Evolutionary conservation across 2,113 vertebrate genomes (phyloP), one percentile per base, ranked within the genome.

Genomic region (Equus quagga): DNA sequence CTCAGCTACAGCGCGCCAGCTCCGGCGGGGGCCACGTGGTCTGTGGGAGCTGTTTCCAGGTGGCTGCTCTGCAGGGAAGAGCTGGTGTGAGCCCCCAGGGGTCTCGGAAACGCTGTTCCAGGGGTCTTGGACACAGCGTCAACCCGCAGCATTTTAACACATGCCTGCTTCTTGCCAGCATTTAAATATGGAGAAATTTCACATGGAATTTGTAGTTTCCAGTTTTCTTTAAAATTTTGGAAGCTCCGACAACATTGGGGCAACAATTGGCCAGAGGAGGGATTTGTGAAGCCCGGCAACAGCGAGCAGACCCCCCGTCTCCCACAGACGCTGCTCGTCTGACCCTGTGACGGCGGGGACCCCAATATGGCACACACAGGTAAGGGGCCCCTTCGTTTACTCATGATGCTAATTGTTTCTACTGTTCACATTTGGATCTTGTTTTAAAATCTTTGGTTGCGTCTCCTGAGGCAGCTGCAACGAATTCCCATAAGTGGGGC

Each of bases 1-100:
- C 75, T 54, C 51, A 54, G 51, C 51, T 17, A 14, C 51, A 54
- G 51, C 2, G 49, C 9, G 49, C 49, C 13, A 8, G 49, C 9
- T 12, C 49, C 49, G 49, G 49, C 36, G 49, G 49, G 49, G 10
- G 49, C 49, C 13, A 12, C 49, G 9, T 51, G 49, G 49, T 51
- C 49, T 51, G 49, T 51, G 49, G 9, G 49, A 11, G 49, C 49
- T 12, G 13, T 54, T 58, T 9, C 26, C 21, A 9, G 13, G 21
- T 0, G n/a, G 33, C n/a, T 0, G 2, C 54, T 58, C 78, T 0
- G 0, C 0, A 54, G 4, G 36, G n/a, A 80, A 58, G n/a, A 58
- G 13, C 21, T 14, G 21, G 13, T 2, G 0, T 58, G 54, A 80
- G 54, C 78, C 54, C n/a, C 1, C 0, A 15, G 21, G 12, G 51